A percentile compares a stretch with the other conserved stretches of the same genome.
Evolutionary conservation across 2,113 vertebrate species (phyloP).

Genomic region (Spilogale gracilis): DNA sequence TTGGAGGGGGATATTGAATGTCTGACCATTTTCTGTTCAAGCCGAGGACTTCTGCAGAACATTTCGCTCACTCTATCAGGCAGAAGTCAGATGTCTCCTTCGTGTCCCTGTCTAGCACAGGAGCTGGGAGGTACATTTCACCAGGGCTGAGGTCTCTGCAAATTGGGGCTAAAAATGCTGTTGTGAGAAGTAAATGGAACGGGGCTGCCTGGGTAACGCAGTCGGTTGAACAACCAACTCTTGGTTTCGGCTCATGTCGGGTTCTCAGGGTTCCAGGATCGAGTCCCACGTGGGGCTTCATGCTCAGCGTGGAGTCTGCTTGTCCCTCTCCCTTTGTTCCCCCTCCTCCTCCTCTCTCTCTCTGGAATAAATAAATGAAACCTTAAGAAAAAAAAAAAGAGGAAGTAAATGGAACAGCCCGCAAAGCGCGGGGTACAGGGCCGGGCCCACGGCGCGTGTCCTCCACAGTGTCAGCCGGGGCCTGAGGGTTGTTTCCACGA

Average conservation of each 20-base stretch:
- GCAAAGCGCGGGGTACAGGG: accelerated
- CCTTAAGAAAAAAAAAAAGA: neutral
- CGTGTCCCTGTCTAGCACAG: neutral
- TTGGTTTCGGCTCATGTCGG: neutral
- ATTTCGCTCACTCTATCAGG: neutral
- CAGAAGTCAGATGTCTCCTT: neutral
- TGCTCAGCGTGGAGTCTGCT: neutral
- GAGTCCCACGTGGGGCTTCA: neutral
- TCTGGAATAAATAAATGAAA: neutral
- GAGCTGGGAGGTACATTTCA: neutral
- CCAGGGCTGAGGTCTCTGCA: neutral
- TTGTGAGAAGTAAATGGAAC: neutral
- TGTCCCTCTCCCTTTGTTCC: neutral
- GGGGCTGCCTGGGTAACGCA: neutral
- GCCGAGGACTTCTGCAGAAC: neutral
- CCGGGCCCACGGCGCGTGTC: no score
- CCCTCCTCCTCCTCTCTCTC: no score
- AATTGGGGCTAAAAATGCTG: neutral
- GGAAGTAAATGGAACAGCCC: neutral
- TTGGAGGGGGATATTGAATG: neutral
- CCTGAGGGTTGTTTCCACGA: neutral
- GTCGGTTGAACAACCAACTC: neutral
- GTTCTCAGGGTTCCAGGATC: neutral
- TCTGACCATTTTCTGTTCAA: neutral
- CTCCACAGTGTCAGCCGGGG: neutral